Evolutionary conservation across 2,888 invertebrate species (phyloP), one percentile per base, ranked within the genome.

Genomic region (Chromoteleia sp.): DNA sequence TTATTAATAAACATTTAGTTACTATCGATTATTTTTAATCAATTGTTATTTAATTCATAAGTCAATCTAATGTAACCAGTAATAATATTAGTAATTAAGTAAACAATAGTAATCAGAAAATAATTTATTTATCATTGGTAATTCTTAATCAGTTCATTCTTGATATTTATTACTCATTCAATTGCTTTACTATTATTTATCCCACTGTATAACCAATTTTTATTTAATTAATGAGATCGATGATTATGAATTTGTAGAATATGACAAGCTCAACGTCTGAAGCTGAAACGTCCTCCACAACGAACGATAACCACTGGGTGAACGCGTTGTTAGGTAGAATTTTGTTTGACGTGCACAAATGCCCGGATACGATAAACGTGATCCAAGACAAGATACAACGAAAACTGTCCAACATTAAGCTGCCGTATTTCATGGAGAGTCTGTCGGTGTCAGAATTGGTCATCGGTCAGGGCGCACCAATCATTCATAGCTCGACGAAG

Each of bases 341-440:
- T 43, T 93, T 97, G 86, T 98, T 95, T 91, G 98, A 98, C 92
- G 94, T 97, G 89, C 94, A 97, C 89, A 94, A 95, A 30, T 95
- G 97, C 89, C 93, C 94, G 0, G 92, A 92, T 76, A 96, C 96
- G 93, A 94, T 95, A 36, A 93, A 93, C 71, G 93, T 94, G 80
- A 93, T 98, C 36, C 95, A 95, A 89, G 94, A 95, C 61, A 94
- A 95, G 89, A 95, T 98, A 89, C 97, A 98, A 92, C 94, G 95
- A 88, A 98, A 98, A 92, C 93, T 98, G 1, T 94, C 95, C 75
- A 96, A 96, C 76, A 96, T 98, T 84, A 97, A 96, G 93, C 95
- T 96, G 82, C 98, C 98, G 0, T 95, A 96, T 86, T 97, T 98
- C 92, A 96, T 98, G 93, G 96, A 97, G 83, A 96, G 96, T 84